These are phyloP conservation scores for Bufotes viridis DNA, from an alignment of 2,797 vertebrate genomes.

Conservation along the genomic window DNA sequence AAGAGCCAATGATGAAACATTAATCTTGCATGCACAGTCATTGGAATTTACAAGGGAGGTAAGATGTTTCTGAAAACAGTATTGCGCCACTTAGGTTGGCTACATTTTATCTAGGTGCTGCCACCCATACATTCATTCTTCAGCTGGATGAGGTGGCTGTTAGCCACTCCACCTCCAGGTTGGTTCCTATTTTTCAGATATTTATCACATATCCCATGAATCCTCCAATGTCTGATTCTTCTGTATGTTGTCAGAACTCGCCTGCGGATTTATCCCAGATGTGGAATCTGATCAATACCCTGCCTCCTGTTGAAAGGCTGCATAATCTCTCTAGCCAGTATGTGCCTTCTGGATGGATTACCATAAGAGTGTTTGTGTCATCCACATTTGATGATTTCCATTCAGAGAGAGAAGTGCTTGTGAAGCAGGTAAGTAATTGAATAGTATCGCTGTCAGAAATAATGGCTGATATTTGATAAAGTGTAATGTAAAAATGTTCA, in stretches of 20 bases:
- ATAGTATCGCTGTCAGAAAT: not conserved
- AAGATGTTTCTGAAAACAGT: too few species aligned
- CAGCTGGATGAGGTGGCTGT: too few species aligned
- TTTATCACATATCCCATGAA: too few species aligned
- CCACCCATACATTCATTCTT: too few species aligned
- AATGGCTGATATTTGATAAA: not conserved
- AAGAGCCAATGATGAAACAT: too few species aligned
- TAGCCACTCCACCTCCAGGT: too few species aligned
- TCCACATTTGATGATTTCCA: conserved; percentile 61
- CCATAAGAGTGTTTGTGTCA: conserved; percentile 56
- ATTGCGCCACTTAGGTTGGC: too few species aligned
- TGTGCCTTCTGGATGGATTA: conserved; percentile 25
- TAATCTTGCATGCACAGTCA: too few species aligned
- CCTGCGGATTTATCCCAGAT: conserved; percentile 23
- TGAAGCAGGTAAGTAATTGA: conserved; percentile 49
- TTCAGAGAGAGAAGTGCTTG: conserved; percentile 55
- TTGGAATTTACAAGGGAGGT: too few species aligned
- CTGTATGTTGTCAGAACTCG: conserved; percentile 12
- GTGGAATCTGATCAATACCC: conserved; percentile 41
- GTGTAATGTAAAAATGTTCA: too few species aligned
- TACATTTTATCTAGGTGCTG: too few species aligned
- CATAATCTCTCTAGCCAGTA: not conserved
- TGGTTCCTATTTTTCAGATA: too few species aligned
- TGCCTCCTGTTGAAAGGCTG: not conserved
- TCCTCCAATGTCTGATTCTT: not conserved